Conservation (phyloP, 2,888 invertebrate species). For the Lycia hirtaria region DNA sequence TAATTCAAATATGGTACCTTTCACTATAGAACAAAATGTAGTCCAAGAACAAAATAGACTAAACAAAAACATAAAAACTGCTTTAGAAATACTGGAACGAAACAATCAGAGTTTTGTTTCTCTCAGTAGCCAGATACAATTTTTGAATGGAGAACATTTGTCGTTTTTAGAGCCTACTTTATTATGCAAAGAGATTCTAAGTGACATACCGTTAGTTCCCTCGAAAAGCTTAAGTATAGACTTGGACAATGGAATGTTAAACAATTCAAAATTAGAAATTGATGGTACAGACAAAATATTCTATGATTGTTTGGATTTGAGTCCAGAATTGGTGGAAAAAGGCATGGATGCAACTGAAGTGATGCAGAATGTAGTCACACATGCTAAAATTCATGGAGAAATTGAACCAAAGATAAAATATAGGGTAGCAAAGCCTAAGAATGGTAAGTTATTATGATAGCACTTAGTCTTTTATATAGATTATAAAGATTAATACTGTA, state of each 20-base stretch:
- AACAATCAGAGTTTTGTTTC: conserved; percentile 34
- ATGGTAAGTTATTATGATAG: conserved; percentile 1
- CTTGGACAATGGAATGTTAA: conserved; percentile 20
- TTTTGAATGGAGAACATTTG: conserved; percentile 32
- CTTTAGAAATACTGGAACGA: conserved; percentile 42
- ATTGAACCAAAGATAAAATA: conserved; percentile 3
- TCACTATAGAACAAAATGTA: background rate
- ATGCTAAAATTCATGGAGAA: background rate
- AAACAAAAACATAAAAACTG: conserved; percentile 39
- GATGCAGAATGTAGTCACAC: background rate
- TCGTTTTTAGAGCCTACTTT: conserved; percentile 35
- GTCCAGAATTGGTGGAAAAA: conserved; percentile 19
- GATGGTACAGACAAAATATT: conserved; percentile 23
- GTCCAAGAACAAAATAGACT: conserved; percentile 1
- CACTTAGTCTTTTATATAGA: background rate
- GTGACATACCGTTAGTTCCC: conserved; percentile 24
- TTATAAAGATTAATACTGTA: background rate
- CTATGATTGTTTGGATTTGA: conserved; percentile 21
- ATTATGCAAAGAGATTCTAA: conserved; percentile 24
- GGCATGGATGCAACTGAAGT: conserved; percentile 3
- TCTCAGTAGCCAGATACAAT: conserved; percentile 19
- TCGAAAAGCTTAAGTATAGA: conserved; percentile 21
- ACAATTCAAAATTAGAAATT: conserved; percentile 23
- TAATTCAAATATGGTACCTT: conserved; percentile 3
- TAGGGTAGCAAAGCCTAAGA: conserved; percentile 1